Evolutionary conservation across 2,888 invertebrate genomes (phyloP).

Genomic region (Digitonthophagus gazella): DNA sequence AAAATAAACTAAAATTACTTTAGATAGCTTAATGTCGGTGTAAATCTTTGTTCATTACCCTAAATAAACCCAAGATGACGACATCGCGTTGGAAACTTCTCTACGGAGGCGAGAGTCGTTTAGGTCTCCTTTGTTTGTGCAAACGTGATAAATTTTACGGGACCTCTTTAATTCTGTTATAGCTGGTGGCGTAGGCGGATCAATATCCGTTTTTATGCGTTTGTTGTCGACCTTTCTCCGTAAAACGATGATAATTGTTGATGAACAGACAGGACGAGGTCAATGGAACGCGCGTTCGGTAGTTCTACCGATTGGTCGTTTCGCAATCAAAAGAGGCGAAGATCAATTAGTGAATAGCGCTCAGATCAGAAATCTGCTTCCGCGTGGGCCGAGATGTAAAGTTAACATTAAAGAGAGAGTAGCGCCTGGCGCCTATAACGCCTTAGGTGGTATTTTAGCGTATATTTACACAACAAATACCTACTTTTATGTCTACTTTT

Average conservation of each 20-base stretch:
- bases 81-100: neutral
- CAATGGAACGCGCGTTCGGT: neutral
- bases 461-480: neutral
- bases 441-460: neutral
- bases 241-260: neutral
- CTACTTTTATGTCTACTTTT: neutral
- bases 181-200: neutral
- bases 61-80: neutral
- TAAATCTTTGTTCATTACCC: neutral
- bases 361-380: constrained; percentile 33
- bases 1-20: too few species aligned
- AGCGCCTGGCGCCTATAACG: neutral
- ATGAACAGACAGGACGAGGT: neutral
- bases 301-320: neutral
- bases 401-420: neutral
- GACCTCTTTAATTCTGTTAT: neutral
- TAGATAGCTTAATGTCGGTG: too few species aligned
- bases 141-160: neutral
- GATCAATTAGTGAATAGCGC: constrained; percentile 29
- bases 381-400: constrained; percentile 29
- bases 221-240: neutral
- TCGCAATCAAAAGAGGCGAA: neutral
- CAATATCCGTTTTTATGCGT: neutral
- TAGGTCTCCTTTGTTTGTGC: neutral
- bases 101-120: neutral